Evolutionary conservation across 2,113 vertebrate genomes (phyloP).

Genomic region (Chelonoidis abingdonii): DNA sequence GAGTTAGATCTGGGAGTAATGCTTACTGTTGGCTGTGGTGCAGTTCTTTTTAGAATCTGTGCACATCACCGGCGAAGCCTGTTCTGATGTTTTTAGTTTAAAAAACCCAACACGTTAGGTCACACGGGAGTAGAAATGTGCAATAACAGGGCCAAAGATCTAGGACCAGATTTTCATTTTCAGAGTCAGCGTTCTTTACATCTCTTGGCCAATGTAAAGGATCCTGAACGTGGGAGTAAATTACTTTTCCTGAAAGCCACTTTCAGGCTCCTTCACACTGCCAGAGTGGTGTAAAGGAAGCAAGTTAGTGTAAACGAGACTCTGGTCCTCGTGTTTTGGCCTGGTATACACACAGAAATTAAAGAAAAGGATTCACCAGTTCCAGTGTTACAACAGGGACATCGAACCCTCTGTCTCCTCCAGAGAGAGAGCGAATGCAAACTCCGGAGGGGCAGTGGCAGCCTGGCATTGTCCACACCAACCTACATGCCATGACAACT

Average conservation of each 20-base stretch:
- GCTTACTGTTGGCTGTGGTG: constrained; percentile 14
- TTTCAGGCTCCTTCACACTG: neutral
- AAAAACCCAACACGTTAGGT: constrained; percentile 54
- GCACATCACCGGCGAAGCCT: neutral
- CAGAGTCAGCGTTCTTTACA: neutral
- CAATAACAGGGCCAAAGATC: constrained; percentile 32
- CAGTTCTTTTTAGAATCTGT: constrained; percentile 42
- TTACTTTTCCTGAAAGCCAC: neutral
- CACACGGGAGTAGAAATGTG: neutral
- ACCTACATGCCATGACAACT: neutral
- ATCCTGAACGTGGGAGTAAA: neutral
- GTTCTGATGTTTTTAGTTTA: constrained; percentile 62
- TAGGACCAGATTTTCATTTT: neutral
- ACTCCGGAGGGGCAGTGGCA: rapidly evolving
- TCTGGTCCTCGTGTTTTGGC: neutral
- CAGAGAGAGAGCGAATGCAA: neutral
- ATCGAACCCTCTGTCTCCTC: neutral
- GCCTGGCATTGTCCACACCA: constrained; percentile 39
- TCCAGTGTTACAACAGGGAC: rapidly evolving
- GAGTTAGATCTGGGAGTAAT: constrained; percentile 42
- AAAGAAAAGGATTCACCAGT: rapidly evolving
- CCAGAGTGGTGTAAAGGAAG: neutral
- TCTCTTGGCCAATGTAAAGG: neutral
- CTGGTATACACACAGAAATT: neutral
- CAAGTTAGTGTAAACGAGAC: neutral